Conservation (phyloP, 37 sponge, comb jelly and placozoan genomes). For the Ianthella basta region DNA sequence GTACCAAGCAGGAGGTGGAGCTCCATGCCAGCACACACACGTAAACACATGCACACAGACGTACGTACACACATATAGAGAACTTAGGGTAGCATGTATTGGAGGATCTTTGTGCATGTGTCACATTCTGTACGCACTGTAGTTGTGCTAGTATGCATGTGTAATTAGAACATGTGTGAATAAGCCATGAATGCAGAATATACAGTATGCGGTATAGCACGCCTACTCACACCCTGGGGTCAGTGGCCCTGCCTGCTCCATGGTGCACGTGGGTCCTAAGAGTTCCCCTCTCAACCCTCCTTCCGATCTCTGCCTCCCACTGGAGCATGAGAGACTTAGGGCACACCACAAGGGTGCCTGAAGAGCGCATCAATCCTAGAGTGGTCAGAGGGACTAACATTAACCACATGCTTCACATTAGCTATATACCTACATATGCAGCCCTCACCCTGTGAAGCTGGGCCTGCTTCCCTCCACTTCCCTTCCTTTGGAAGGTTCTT, state of each 20-base stretch:
- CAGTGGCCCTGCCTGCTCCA: slow-evolving; percentile 40
- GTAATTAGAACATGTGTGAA: too few relatives aligned
- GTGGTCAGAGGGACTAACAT: neutral
- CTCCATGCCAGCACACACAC: too few relatives aligned
- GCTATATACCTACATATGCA: neutral
- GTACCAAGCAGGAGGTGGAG: too few relatives aligned
- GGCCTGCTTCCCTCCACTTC: slow-evolving; percentile 12
- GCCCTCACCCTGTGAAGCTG: neutral
- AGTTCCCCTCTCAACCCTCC: slow-evolving; percentile 29
- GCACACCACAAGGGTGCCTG: slow-evolving; percentile 64
- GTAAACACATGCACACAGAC: too few relatives aligned
- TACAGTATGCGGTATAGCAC: too few relatives aligned
- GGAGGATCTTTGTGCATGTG: neutral
- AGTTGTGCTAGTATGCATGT: neutral
- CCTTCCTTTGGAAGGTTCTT: slow-evolving; percentile 15
- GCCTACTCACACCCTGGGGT: slow-evolving; percentile 28
- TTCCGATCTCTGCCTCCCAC: slow-evolving; percentile 67
- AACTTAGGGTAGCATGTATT: neutral
- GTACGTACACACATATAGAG: too few relatives aligned
- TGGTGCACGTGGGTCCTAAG: slow-evolving; percentile 59
- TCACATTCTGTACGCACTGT: neutral
- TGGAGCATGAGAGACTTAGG: slow-evolving; percentile 71
- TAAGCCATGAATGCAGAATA: neutral
- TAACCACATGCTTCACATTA: neutral
- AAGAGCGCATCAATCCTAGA: slow-evolving; percentile 31